Evolutionary conservation across 2,113 vertebrate genomes (phyloP).

Genomic region (Oceanodroma tethys): DNA sequence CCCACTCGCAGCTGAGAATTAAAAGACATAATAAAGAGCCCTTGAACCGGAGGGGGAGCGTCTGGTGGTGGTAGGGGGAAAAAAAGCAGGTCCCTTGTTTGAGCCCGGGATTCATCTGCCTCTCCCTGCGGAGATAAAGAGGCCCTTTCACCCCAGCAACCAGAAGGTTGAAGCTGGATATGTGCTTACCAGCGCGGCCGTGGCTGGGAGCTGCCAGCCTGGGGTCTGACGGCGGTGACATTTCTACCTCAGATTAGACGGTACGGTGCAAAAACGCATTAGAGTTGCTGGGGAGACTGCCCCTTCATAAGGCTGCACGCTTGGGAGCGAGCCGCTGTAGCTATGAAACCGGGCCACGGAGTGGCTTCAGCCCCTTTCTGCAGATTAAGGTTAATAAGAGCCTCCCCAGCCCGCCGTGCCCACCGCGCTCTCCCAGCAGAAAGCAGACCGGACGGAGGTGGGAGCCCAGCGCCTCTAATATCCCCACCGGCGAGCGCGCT

Average conservation of each 20-base stretch:
- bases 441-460: background rate
- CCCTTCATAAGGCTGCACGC: constrained; percentile 11
- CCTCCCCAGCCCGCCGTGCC: background rate
- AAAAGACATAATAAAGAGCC: constrained; percentile 43
- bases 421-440: background rate
- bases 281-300: constrained; percentile 70
- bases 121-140: constrained; percentile 48
- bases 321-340: constrained; percentile 22
- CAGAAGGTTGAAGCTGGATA: constrained; percentile 52
- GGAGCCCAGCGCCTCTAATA: constrained; percentile 8
- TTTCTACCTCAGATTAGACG: constrained; percentile 56
- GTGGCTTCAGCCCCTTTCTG: background rate
- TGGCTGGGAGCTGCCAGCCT: constrained; percentile 48
- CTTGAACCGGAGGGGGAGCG: background rate
- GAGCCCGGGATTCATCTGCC: constrained; percentile 39
- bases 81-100: background rate
- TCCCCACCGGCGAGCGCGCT: background rate
- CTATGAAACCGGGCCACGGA: background rate
- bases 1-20: background rate
- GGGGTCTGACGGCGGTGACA: constrained; percentile 18
- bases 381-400: background rate
- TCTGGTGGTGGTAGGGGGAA: background rate
- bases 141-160: constrained; percentile 70
- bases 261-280: background rate
- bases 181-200: constrained; percentile 14